A percentile compares a stretch with the other conserved stretches of the same genome.
These are phyloP conservation scores for Gallirallus australis DNA, from an alignment of 2,797 vertebrate genomes.

Conservation along the genomic window DNA sequence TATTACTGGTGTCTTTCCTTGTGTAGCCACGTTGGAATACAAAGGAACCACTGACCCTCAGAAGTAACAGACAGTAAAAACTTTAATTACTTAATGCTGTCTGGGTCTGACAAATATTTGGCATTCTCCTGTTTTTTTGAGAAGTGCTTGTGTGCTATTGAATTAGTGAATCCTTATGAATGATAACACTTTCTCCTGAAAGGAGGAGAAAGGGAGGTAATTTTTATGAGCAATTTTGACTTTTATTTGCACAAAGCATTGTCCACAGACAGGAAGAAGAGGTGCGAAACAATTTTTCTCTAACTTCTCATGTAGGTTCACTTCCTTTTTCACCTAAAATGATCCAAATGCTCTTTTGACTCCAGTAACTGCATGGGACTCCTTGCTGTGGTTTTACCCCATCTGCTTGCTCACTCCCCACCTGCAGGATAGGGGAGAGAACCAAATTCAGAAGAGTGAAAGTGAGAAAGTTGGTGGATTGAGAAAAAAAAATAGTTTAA, in stretches of 20 bases:
- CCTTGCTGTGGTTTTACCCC: too few species aligned
- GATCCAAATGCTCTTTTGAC: neutral
- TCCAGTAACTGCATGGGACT: neutral
- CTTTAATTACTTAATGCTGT: neutral
- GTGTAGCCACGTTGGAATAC: neutral
- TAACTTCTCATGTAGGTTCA: neutral
- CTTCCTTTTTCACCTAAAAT: neutral
- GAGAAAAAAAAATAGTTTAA: too few species aligned
- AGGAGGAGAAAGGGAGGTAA: neutral
- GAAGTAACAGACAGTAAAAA: neutral
- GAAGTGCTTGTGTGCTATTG: neutral
- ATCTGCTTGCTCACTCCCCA: too few species aligned
- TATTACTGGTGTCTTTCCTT: neutral
- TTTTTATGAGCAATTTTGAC: neutral
- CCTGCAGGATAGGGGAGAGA: too few species aligned
- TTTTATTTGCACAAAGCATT: neutral
- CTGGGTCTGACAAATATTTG: neutral
- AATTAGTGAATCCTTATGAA: neutral
- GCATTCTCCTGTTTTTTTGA: neutral
- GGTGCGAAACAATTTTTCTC: neutral
- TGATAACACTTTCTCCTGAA: neutral
- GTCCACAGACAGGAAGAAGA: neutral
- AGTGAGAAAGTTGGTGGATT: too few species aligned
- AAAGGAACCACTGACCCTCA: neutral
- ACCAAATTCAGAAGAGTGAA: too few species aligned